Base-by-base conservation (phyloP, 2,888 invertebrate genomes). In the Cyclophora punctaria region DNA sequence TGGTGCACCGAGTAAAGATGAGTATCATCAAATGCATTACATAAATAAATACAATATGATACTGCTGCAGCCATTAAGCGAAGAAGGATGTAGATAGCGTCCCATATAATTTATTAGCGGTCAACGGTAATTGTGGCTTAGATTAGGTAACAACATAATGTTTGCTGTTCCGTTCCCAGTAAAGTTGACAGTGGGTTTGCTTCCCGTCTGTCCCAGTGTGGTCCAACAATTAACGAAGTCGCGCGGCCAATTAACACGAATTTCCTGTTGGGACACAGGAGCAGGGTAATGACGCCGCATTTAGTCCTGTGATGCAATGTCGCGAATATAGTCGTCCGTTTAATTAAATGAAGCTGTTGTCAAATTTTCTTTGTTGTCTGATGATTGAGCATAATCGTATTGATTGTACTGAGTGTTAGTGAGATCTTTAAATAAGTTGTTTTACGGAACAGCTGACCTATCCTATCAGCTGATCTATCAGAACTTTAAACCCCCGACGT, bases 211-310 rank as follows among this genome's bases (percentile, higher is more conserved):
- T 55, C 46, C 42, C 37, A 40, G 75, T 75, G 75, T 75, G 75
- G 83, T 81, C 81, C 69, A 73, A 75, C 83, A 84, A 87, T 87
- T 87, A 87, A 78, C 84, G 73, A 65, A 68, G 71, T 67, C 72
- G 66, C 70, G 64, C 62, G 67, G 66, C 66, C 82, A 87, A 86
- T 88, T 88, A 87, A 80, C 84, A 80, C 78, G 74, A 83, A 84
- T 85, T 80, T 88, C 88, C 87, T 83, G 80, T 68, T 71, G 73
- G 71, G 73, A 75, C 78, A 66, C 64, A 58, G 70, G 69, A 66
- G 59, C 73, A 72, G 78, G 76, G 71, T 80, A 76, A 70, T 75
- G 77, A 69, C 69, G 63, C 60, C 20, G 20, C 20, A 20, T 20
- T 20, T 20, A 20, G 20, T 20, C 20, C 20, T 20, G 20, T 20